Evolutionary conservation across 2,888 invertebrate genomes (phyloP).

Genomic region (Sipha maydis): DNA sequence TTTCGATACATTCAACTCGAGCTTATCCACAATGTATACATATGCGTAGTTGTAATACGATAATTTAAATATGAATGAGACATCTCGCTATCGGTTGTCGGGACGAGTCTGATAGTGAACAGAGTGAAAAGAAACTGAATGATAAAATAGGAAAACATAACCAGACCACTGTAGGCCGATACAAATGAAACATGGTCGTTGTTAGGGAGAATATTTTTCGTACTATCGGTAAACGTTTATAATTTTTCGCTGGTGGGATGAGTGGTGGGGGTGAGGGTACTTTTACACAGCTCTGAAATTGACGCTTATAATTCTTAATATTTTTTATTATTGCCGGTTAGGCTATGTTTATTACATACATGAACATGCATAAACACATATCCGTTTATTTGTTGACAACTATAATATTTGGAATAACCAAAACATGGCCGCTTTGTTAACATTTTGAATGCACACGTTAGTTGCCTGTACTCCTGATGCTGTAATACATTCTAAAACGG

Average conservation of each 20-base stretch:
- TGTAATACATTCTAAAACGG: too few relatives aligned
- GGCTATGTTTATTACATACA: neutral
- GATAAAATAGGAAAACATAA: neutral
- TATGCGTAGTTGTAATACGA: constrained; percentile 6
- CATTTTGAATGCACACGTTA: too few relatives aligned
- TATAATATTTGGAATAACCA: too few relatives aligned
- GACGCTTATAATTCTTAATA: neutral
- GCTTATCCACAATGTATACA: constrained; percentile 1
- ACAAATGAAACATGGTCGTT: neutral
- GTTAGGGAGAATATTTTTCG: neutral
- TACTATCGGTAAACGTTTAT: constrained; percentile 11
- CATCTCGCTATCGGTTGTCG: neutral
- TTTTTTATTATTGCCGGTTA: neutral
- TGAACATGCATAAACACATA: neutral
- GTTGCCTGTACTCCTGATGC: too few relatives aligned
- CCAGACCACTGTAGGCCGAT: neutral
- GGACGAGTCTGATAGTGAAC: neutral
- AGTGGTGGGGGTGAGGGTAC: too few relatives aligned
- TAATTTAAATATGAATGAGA: constrained; percentile 58
- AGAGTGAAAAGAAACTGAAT: neutral
- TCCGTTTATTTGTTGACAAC: neutral
- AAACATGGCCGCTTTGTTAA: too few relatives aligned
- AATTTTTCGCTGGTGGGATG: too few relatives aligned
- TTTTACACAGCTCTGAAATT: neutral
- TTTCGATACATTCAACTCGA: constrained; percentile 44